Conservation (phyloP, 2,888 invertebrate genomes). For the Timandra comae region DNA sequence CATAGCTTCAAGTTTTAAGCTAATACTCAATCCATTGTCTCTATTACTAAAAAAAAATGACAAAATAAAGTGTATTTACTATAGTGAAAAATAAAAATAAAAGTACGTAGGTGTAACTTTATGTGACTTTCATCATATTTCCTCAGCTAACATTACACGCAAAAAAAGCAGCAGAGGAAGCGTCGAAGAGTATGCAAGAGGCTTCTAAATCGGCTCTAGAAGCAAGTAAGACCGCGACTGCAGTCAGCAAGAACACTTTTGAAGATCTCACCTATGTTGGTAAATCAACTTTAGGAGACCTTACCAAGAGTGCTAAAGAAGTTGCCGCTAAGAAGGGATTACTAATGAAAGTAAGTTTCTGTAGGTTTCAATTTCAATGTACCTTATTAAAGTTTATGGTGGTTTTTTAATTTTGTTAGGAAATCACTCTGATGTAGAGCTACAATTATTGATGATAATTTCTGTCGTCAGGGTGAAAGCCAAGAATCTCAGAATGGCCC, state of each 20-base stretch:
- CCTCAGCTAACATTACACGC: conserved; percentile 88
- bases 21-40: no score
- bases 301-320: conserved; percentile 94
- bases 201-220: conserved; percentile 90
- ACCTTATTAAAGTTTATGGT: neutral
- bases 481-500: conserved; percentile 46
- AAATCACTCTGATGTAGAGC: no score
- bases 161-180: conserved; percentile 90
- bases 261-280: conserved; percentile 93
- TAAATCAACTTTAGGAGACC: conserved; percentile 91
- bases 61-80: no score
- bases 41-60: no score
- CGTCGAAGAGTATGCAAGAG: conserved; percentile 87
- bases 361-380: no score
- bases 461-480: conserved; percentile 49
- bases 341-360: conserved; percentile 79
- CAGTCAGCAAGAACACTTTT: conserved; percentile 90
- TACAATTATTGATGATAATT: no score
- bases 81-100: no score
- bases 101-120: no score
- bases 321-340: conserved; percentile 90
- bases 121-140: conserved; percentile 1
- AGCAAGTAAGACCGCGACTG: conserved; percentile 91
- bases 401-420: neutral
- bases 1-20: no score